phyloP scores from a whole-genome alignment of 2,113 vertebrate species.

The Prunella fulvescens region DNA sequence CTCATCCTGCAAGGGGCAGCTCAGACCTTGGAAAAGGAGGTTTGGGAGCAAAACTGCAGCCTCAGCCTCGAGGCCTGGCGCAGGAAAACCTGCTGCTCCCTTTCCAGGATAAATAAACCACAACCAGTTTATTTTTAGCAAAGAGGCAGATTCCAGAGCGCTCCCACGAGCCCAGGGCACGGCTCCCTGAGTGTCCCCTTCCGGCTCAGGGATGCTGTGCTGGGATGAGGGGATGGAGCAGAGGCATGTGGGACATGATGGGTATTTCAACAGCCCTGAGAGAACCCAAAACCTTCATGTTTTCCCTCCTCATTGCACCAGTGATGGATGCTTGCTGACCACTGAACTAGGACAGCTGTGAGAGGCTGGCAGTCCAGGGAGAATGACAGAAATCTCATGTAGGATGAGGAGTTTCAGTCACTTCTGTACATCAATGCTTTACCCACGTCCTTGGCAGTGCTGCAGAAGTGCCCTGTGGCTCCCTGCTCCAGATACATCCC shows the following conservation, averaged over 20 bases:
- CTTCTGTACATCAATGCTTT: not conserved
- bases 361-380: not conserved
- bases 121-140: not conserved
- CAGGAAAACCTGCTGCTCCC: not conserved
- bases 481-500: not conserved
- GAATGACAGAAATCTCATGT: fast-evolving
- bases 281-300: not conserved
- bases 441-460: not conserved
- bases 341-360: fast-evolving
- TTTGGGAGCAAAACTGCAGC: not conserved
- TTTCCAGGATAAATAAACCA: slow-evolving; percentile 32
- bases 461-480: not conserved
- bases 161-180: not conserved
- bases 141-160: fast-evolving
- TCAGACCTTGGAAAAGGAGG: not conserved
- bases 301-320: not conserved
- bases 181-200: fast-evolving
- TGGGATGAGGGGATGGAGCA: not conserved
- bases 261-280: not conserved
- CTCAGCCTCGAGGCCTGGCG: fast-evolving
- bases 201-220: not conserved
- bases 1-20: not conserved
- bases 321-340: fast-evolving
- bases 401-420: not conserved
- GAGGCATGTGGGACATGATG: not conserved